Base-by-base conservation (phyloP, 2,113 vertebrate species). In the Rhinolophus ferrumequinum region DNA sequence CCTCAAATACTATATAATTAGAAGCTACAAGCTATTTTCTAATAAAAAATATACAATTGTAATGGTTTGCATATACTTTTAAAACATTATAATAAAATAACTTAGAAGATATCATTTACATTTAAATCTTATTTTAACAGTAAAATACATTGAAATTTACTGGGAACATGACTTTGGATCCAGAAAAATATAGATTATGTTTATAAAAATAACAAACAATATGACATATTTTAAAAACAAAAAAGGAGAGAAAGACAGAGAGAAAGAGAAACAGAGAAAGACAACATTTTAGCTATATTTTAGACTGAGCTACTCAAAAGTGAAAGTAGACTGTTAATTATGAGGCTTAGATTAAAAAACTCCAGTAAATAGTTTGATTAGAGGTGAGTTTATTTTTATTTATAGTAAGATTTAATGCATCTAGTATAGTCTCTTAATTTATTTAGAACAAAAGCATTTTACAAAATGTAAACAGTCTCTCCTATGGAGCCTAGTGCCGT, bases 371-470 rank as follows among this genome's bases (percentile, higher is more conserved):
- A 84, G 88, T 75, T 95, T 96, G 93, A 86, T 84, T 47, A 89
- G 66, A 87, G 30, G 33, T 94, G 76, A 84, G 28, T 93, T 44
- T 87, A 80, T 72, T 95, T 62, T 47, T 94, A 93, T 94, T 96
- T 95, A 58, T 69, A 76, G 6, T 75, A 72, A 93, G 19, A 93
- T 76, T 94, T 97, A 94, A 95, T 89, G 67, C 30, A 73, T 73
- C 62, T 93, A 70, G 21, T 58, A n/a, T 79, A 86, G 60, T 19
- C 13, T 35, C 94, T 41, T 95, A 95, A 77, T 77, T 97, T 96
- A 52, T 72, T 75, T 89, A 84, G 75, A 94, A 90, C 72, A 97
- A 73, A 94, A 89, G 12, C 56, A 50, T 83, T 98, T 94, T 92
- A n/a, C 5, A 60, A 81, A 94, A 75, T 73, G 22, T 97, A 95